Base-by-base conservation (phyloP, 1,140 invertebrate genomes). In the Bombus balteatus region DNA sequence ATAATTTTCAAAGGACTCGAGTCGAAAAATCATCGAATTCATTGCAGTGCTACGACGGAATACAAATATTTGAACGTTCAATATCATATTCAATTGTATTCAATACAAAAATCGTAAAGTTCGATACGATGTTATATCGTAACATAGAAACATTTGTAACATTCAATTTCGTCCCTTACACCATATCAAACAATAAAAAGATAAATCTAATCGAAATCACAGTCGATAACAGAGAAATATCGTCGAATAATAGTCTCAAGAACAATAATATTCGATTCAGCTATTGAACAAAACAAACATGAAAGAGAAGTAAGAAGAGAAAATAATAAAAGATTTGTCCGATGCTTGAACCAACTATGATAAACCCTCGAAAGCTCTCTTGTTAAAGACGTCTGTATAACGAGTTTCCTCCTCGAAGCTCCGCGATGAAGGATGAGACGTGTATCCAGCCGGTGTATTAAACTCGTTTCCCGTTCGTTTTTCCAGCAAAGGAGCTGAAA, bases 401-500 rank as follows among this genome's bases (percentile, higher is more conserved):
- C 34, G 18, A 37, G 18, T 12, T 28, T 25, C 37, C 37, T 12
- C 68, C 22, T 39, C 18, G 68, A 25, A 39, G 1, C 9, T 10
- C 1, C 3, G 3, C 68, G 18, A 12, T 25, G 10, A 22, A 62
- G 59, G 12, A 62, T n/a, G 59, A 62, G 28, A 62, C 10, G 59
- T 1, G 59, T 62, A 62, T 62, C 59, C 59, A 62, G 12, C 59
- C 59, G 28, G 10, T 10, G 65, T n/a, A 74, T 70, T 39, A 57
- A 84, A 79, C 43, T 57, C 34, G 41, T 87, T 89, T 80, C 72
- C 37, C 59, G 34, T 87, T 82, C 47, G 32, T 37, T 88, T 80
- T 92, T 93, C 28, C 90, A 95, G 95, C 95, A n/a, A 94, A 91
- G 87, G 94, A 95, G 89, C 88, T 95, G 74, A 95, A 93, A 88